Evolutionary conservation across 2,888 invertebrate genomes (phyloP).

Genomic region (Elegia similella): DNA sequence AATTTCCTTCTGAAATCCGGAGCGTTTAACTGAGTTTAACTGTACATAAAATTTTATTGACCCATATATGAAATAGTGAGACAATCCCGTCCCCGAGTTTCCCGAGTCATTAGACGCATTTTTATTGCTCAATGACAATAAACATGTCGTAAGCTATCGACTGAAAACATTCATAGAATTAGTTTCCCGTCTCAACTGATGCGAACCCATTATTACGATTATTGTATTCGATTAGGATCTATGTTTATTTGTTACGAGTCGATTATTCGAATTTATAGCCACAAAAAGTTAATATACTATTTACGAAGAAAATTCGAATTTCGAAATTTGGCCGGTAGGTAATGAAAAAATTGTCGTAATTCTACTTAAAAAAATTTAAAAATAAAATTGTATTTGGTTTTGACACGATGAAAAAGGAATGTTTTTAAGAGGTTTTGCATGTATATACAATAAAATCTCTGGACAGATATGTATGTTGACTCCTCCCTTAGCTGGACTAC

Average conservation of each 20-base stretch:
- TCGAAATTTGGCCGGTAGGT: no score
- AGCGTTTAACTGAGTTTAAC: slow-evolving; percentile 77
- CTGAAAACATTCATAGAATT: slow-evolving; percentile 77
- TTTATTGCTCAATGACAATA: slow-evolving; percentile 78
- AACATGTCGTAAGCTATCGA: slow-evolving; percentile 79
- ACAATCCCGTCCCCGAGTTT: slow-evolving; percentile 64
- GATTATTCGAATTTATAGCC: slow-evolving; percentile 32
- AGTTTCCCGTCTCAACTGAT: slow-evolving; percentile 50
- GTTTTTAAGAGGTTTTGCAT: no score
- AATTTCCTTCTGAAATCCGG: slow-evolving; percentile 43
- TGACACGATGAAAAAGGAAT: no score
- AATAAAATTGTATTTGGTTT: no score
- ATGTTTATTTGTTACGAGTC: slow-evolving; percentile 48
- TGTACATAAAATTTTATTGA: slow-evolving; percentile 80
- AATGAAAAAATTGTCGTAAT: no score
- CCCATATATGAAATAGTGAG: slow-evolving; percentile 79
- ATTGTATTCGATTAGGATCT: slow-evolving; percentile 60
- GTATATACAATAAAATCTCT: no score
- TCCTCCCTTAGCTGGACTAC: no score
- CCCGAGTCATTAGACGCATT: slow-evolving; percentile 77
- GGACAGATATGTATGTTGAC: no score
- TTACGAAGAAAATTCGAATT: background rate
- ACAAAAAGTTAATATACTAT: background rate
- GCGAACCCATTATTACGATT: slow-evolving; percentile 65
- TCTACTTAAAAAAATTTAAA: no score